These are phyloP conservation scores for Aurelia aurita complex sp. Pacific DNA, from an alignment of 30 jellyfish, hydroid and myxozoan genomes.

Conservation along the genomic window DNA sequence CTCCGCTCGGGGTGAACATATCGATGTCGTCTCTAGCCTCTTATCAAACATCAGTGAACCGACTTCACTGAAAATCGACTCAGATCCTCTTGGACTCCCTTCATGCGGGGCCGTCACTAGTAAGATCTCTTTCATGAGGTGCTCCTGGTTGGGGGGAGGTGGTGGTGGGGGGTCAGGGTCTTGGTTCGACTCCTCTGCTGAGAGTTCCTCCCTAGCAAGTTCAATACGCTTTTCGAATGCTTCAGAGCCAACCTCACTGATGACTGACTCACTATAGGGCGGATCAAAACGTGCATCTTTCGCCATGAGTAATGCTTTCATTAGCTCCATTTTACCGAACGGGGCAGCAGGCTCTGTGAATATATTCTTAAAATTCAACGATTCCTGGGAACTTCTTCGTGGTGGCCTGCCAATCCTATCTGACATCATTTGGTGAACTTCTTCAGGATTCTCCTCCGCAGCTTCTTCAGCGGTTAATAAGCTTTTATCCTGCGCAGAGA, in stretches of 20 bases:
- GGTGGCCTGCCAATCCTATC: background rate
- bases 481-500: conserved; percentile 16
- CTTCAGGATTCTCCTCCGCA: background rate
- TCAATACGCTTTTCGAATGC: conserved; percentile 89
- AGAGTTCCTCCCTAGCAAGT: conserved; percentile 71
- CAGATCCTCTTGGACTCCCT: conserved; percentile 72
- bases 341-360: conserved; percentile 90
- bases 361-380: conserved; percentile 6
- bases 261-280: conserved; percentile 84
- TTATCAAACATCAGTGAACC: conserved; percentile 93
- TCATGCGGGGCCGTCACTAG: conserved; percentile 91
- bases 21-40: conserved; percentile 70
- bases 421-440: too few relatives aligned
- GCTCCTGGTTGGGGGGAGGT: conserved; percentile 80
- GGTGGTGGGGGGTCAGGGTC: conserved; percentile 95
- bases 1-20: conserved; percentile 92
- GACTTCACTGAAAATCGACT: conserved; percentile 91
- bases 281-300: conserved; percentile 41
- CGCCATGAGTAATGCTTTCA: conserved; percentile 85
- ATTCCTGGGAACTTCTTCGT: conserved; percentile 15
- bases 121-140: conserved; percentile 91
- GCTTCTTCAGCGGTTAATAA: conserved; percentile 28
- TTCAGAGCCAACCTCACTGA: conserved; percentile 98
- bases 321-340: conserved; percentile 86
- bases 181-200: conserved; percentile 20